Evolutionary conservation across 2,888 invertebrate species (phyloP).

Genomic region (Platerodrilus igneus): DNA sequence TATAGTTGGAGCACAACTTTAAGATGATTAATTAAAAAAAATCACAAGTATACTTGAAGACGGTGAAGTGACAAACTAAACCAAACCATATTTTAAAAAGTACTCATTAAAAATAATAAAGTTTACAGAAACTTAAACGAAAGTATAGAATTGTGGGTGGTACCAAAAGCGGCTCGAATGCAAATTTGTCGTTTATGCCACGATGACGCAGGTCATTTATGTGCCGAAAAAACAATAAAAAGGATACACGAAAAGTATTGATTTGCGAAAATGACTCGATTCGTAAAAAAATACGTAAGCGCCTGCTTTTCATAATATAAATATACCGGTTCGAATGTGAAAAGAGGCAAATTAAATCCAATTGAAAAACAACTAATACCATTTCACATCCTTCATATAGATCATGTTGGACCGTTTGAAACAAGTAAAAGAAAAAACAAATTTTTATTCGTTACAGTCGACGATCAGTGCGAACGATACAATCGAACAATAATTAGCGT

Average conservation of each 20-base stretch:
- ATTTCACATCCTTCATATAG: slow-evolving; percentile 33
- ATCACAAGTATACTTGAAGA: slow-evolving; percentile 7
- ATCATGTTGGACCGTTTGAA: slow-evolving; percentile 32
- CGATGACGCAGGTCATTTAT: slow-evolving; percentile 36
- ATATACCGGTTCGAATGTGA: slow-evolving; percentile 3
- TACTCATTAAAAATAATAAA: not conserved
- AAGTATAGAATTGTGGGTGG: slow-evolving; percentile 31
- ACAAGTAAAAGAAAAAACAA: slow-evolving; percentile 25
- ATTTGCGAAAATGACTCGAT: slow-evolving; percentile 31
- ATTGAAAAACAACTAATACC: slow-evolving; percentile 21
- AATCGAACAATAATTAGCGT: slow-evolving; percentile 25
- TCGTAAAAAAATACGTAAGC: slow-evolving; percentile 32
- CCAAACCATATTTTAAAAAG: slow-evolving; percentile 4
- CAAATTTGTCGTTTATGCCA: slow-evolving; percentile 31
- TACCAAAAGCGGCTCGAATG: slow-evolving; percentile 31
- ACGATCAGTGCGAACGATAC: slow-evolving; percentile 26
- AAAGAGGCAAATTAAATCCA: slow-evolving; percentile 7
- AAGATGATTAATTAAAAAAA: slow-evolving; percentile 3
- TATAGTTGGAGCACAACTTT: slow-evolving; percentile 12
- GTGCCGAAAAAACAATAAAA: slow-evolving; percentile 28
- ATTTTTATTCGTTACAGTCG: slow-evolving; percentile 34
- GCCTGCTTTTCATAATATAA: slow-evolving; percentile 38
- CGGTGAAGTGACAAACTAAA: not conserved
- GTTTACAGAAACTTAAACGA: not conserved
- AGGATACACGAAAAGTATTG: slow-evolving; percentile 31